Evolutionary conservation across 2,113 vertebrate species (phyloP).

Genomic region (Aptenodytes forsteri): DNA sequence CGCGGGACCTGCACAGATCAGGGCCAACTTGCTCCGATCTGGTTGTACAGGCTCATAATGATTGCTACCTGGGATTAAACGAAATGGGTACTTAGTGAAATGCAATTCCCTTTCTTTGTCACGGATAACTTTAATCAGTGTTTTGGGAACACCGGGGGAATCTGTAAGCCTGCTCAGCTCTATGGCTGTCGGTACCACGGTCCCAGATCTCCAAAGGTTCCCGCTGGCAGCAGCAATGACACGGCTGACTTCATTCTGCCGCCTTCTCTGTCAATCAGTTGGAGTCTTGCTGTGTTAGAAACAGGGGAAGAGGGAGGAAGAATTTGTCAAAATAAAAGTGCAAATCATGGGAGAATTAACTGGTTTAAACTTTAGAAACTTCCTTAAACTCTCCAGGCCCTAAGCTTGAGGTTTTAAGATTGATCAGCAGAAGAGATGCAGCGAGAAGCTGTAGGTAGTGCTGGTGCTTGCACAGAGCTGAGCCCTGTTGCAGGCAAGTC

Average conservation of each 20-base stretch:
- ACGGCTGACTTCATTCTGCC: not conserved
- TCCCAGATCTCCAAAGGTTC: not conserved
- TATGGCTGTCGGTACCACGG: rapidly evolving
- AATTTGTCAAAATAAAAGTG: not conserved
- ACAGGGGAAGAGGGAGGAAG: not conserved
- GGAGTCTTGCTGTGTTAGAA: not conserved
- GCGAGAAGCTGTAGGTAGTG: rapidly evolving
- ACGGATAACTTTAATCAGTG: not conserved
- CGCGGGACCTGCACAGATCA: not conserved
- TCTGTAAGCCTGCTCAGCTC: not conserved
- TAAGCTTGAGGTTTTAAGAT: not conserved
- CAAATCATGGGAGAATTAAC: not conserved
- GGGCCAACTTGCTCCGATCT: not conserved
- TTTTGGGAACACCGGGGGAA: not conserved
- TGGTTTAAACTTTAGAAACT: not conserved
- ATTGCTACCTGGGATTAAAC: slow-evolving; percentile 11
- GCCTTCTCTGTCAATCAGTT: not conserved
- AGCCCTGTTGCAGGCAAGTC: not conserved
- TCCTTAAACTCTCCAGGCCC: not conserved
- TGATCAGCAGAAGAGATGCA: not conserved
- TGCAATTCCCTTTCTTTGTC: slow-evolving; percentile 10
- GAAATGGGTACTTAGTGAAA: slow-evolving; percentile 14
- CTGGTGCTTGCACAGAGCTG: not conserved
- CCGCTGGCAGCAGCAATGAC: not conserved
- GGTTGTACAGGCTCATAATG: not conserved